phyloP scores from a whole-genome alignment of 2,888 invertebrate species.

The Ophioninae sp. region DNA sequence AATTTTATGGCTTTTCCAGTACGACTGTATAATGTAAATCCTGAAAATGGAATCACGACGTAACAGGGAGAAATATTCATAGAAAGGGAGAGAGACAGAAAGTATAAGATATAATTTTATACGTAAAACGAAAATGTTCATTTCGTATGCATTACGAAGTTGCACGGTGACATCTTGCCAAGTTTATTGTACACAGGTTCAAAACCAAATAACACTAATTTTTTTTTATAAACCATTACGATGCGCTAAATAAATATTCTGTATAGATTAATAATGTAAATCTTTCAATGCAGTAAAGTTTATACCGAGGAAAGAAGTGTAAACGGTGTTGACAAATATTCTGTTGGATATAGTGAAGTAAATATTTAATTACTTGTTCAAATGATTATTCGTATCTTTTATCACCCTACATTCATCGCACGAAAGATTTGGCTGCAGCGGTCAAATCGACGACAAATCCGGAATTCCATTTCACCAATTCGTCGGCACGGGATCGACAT shows the following conservation, averaged over 20 bases:
- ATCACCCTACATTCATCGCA: neutral
- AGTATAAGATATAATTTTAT: neutral
- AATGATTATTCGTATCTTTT: neutral
- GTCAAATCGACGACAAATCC: neutral
- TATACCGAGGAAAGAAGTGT: slow-evolving; percentile 14
- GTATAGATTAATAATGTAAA: slow-evolving; percentile 16
- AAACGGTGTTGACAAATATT: neutral
- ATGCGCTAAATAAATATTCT: slow-evolving; percentile 23
- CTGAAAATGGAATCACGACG: slow-evolving; percentile 12
- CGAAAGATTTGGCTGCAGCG: neutral
- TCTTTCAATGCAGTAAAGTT: neutral
- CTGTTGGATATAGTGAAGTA: slow-evolving; percentile 11
- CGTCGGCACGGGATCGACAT: neutral
- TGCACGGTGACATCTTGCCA: slow-evolving; percentile 72
- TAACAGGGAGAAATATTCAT: neutral
- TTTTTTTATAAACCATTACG: slow-evolving; percentile 51
- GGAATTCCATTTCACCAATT: neutral
- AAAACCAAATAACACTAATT: slow-evolving; percentile 64
- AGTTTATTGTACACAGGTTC: slow-evolving; percentile 64
- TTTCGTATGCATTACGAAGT: slow-evolving; percentile 48
- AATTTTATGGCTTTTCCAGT: neutral
- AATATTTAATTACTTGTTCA: neutral
- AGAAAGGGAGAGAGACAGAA: neutral
- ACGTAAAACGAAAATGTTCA: slow-evolving; percentile 1
- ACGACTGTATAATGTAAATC: neutral